Evolutionary conservation across 2,888 invertebrate genomes (phyloP).

Genomic region (Eristalis intricaria): DNA sequence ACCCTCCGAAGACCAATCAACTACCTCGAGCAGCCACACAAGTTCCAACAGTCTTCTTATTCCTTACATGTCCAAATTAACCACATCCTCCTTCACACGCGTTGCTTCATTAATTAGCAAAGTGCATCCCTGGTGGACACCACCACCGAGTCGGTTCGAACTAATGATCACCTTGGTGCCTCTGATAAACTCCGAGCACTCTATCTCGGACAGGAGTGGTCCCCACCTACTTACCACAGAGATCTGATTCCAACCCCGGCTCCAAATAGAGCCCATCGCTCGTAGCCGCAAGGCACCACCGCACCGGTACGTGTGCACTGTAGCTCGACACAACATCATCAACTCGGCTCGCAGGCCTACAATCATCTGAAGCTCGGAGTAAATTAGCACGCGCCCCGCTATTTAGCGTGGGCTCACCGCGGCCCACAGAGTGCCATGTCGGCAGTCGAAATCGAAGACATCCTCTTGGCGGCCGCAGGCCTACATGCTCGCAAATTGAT

Average conservation of each 20-base stretch:
- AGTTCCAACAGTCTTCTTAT: too few species aligned
- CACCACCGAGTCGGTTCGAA: background rate
- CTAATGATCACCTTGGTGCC: background rate
- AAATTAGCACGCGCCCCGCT: slow-evolving; percentile 47
- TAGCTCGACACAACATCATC: background rate
- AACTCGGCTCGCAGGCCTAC: background rate
- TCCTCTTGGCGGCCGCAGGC: slow-evolving; percentile 13
- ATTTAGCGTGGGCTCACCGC: slow-evolving; percentile 38
- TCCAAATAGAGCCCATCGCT: background rate
- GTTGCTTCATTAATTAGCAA: too few species aligned
- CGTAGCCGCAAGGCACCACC: background rate
- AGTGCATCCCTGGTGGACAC: background rate
- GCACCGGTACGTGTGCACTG: background rate
- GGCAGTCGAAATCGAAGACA: slow-evolving; percentile 44
- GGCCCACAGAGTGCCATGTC: slow-evolving; percentile 48
- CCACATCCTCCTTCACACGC: too few species aligned
- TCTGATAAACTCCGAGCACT: background rate
- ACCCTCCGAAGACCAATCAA: too few species aligned
- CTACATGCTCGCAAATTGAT: slow-evolving; percentile 64
- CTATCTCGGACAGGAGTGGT: background rate
- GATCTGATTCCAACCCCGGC: background rate
- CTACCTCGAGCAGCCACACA: too few species aligned
- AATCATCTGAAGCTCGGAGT: background rate
- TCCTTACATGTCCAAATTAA: too few species aligned
- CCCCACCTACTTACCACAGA: background rate